Evolutionary conservation across 1,140 invertebrate genomes (phyloP).

Genomic region (Drosophila obscura): DNA sequence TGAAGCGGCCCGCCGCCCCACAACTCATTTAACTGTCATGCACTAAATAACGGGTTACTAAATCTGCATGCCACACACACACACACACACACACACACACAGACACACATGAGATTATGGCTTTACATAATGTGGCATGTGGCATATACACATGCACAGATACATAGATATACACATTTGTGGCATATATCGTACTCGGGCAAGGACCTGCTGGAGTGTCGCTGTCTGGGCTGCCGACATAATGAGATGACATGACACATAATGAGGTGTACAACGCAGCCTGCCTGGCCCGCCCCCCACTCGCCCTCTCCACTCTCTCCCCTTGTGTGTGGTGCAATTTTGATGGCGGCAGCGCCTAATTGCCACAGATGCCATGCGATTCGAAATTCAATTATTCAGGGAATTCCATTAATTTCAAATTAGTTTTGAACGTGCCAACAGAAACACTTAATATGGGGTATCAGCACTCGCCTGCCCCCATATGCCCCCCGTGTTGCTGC

Average conservation of each 20-base stretch:
- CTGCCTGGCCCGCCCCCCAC: slow-evolving; percentile 9
- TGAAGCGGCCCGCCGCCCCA: slow-evolving; percentile 20
- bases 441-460: slow-evolving; percentile 62
- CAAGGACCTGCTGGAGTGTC: slow-evolving; percentile 8
- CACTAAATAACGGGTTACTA: slow-evolving; percentile 75
- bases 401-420: slow-evolving; percentile 82
- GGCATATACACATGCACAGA: slow-evolving; percentile 21
- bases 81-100: slow-evolving; percentile 12
- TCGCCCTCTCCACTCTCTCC: background rate
- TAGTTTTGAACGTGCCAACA: slow-evolving; percentile 74
- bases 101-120: slow-evolving; percentile 41
- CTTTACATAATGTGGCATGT: slow-evolving; percentile 52
- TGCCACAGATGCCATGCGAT: slow-evolving; percentile 65
- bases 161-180: slow-evolving; percentile 9
- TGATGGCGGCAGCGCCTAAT: slow-evolving; percentile 54
- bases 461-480: background rate
- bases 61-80: slow-evolving; percentile 57
- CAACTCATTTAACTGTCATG: slow-evolving; percentile 81
- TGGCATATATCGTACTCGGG: background rate
- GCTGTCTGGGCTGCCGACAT: slow-evolving; percentile 42
- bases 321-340: slow-evolving; percentile 42
- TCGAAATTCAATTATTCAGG: slow-evolving; percentile 81
- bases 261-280: slow-evolving; percentile 61
- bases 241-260: slow-evolving; percentile 81
- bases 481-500: no score